These are phyloP conservation scores for Oxystoma pomonae DNA, from an alignment of 2,888 invertebrate species.

Conservation along the genomic window DNA sequence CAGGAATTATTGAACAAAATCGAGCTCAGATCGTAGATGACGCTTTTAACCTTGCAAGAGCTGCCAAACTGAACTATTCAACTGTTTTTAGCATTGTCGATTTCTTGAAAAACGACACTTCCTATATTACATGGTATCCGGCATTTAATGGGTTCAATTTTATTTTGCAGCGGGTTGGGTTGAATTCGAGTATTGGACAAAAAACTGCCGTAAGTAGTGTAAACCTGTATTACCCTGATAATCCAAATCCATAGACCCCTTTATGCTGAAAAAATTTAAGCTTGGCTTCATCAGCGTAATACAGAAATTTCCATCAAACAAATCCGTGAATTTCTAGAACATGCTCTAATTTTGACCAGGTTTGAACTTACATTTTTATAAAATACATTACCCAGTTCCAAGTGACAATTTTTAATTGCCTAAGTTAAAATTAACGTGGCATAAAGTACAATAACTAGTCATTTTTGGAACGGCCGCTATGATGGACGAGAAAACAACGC, in stretches of 20 bases:
- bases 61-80: slow-evolving; percentile 50
- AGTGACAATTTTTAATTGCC: no score
- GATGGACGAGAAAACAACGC: no score
- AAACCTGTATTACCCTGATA: background rate
- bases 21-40: slow-evolving; percentile 78
- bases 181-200: slow-evolving; percentile 21
- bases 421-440: no score
- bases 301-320: no score
- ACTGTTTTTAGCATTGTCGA: slow-evolving; percentile 60
- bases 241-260: background rate
- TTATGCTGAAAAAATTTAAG: no score
- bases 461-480: no score
- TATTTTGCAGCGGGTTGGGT: slow-evolving; percentile 25
- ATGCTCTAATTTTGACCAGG: no score
- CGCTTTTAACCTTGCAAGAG: slow-evolving; percentile 59
- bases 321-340: no score
- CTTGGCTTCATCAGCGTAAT: no score
- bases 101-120: slow-evolving; percentile 64
- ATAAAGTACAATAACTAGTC: no score
- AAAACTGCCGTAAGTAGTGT: slow-evolving; percentile 26
- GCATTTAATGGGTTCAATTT: slow-evolving; percentile 43
- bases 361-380: no score
- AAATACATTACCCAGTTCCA: no score
- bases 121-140: slow-evolving; percentile 72
- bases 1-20: slow-evolving; percentile 58